Conservation (phyloP, 2,888 invertebrate species). For the Nebria salina region DNA sequence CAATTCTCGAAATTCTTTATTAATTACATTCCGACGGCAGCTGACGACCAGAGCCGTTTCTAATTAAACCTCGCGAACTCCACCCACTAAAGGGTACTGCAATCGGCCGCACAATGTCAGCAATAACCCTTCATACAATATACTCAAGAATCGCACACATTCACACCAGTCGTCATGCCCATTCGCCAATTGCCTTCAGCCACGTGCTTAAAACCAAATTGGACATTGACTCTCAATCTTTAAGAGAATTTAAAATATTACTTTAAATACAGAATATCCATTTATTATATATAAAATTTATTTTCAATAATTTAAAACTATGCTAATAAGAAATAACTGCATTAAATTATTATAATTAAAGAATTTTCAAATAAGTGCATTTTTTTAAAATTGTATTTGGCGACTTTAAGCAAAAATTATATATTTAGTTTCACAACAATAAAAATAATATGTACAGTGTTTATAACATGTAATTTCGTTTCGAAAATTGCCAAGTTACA, state of each 20-base stretch:
- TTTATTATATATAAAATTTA: too few relatives aligned
- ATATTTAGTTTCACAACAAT: background rate
- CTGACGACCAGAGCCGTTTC: conserved; percentile 4
- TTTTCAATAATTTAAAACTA: too few relatives aligned
- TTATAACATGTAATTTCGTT: background rate
- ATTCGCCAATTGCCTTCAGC: background rate
- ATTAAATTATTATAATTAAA: too few relatives aligned
- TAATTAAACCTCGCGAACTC: conserved; percentile 15
- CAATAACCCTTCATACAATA: background rate
- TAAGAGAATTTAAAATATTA: too few relatives aligned
- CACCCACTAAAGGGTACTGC: background rate
- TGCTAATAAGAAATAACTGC: too few relatives aligned
- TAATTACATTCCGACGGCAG: conserved; percentile 18
- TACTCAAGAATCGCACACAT: background rate
- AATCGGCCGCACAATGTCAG: conserved; percentile 11
- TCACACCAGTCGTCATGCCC: background rate
- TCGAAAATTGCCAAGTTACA: background rate
- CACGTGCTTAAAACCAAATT: background rate
- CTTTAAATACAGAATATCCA: too few relatives aligned
- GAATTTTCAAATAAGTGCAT: too few relatives aligned
- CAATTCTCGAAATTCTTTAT: conserved; percentile 7
- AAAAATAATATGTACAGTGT: background rate
- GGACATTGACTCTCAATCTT: background rate
- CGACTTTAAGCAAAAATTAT: too few relatives aligned
- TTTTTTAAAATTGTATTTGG: too few relatives aligned